phyloP scores from a whole-genome alignment of 1,140 invertebrate genomes.

The Calycopis cecrops region DNA sequence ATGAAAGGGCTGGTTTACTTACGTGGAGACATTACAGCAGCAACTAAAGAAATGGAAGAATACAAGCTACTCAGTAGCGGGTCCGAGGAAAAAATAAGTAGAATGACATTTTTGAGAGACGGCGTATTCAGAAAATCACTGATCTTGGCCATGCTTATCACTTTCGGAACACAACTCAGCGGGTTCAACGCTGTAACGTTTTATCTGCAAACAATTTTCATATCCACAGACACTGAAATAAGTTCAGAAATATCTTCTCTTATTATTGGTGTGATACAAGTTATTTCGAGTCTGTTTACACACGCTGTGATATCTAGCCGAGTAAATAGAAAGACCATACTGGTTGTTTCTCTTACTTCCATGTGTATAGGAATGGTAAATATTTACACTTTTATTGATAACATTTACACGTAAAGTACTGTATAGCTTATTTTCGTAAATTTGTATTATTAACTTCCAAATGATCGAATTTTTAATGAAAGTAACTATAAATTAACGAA shows the following conservation, averaged over 20 bases:
- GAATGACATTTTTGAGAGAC: not conserved
- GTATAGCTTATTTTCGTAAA: too few species aligned
- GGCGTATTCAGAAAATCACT: slow-evolving; percentile 3
- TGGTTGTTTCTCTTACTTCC: slow-evolving; percentile 3
- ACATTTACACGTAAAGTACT: too few species aligned
- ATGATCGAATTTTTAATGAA: too few species aligned
- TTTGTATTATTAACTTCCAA: too few species aligned
- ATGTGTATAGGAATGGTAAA: slow-evolving; percentile 18
- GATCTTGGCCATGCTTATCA: not conserved
- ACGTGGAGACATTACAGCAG: not conserved
- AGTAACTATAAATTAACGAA: too few species aligned
- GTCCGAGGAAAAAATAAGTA: not conserved
- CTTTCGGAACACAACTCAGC: slow-evolving; percentile 1
- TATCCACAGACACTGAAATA: slow-evolving; percentile 16
- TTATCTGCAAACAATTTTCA: slow-evolving; percentile 22
- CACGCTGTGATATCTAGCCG: slow-evolving; percentile 8
- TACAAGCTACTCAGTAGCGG: not conserved
- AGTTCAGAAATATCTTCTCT: slow-evolving; percentile 19
- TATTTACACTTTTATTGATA: too few species aligned
- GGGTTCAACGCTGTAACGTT: slow-evolving; percentile 20
- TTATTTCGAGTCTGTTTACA: slow-evolving; percentile 13
- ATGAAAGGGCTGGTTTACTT: slow-evolving; percentile 4
- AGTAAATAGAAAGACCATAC: slow-evolving; percentile 15
- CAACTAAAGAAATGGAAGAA: slow-evolving; percentile 17
- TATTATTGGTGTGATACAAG: slow-evolving; percentile 16